Percentiles rank a stretch among this genome's conserved stretches.
Conservation (phyloP, 2,888 invertebrate species). For the Conomelus anceps region DNA sequence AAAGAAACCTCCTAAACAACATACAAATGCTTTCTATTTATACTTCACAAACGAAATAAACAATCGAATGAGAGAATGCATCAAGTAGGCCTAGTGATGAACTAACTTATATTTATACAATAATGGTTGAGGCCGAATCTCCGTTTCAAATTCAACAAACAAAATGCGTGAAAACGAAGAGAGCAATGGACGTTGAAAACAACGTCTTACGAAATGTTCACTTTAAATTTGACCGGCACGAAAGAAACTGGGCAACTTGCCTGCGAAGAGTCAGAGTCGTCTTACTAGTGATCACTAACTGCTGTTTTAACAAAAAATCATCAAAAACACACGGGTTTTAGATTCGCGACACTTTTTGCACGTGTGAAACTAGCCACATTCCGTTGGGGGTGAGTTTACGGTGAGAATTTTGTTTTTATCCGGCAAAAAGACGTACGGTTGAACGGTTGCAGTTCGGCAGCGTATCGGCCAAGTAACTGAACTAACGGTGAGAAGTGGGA, state of each 20-base stretch:
- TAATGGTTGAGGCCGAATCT: not conserved
- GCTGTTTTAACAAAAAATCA: not conserved
- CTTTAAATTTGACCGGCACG: not conserved
- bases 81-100: not conserved
- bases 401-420: not conserved
- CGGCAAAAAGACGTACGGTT: not conserved
- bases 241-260: not conserved
- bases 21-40: not conserved
- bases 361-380: not conserved
- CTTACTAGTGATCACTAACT: not conserved
- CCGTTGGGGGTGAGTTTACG: not conserved
- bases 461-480: not conserved
- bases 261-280: not conserved
- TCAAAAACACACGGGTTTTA: not conserved
- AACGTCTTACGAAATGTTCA: not conserved
- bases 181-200: not conserved
- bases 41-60: not conserved
- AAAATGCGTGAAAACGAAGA: not conserved
- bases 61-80: not conserved
- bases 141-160: not conserved
- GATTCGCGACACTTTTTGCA: not conserved
- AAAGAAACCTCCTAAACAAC: no score
- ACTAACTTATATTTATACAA: not conserved
- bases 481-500: not conserved
- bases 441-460: not conserved